Evolutionary conservation across 2,888 invertebrate genomes (phyloP).

Genomic region (Andricus curvator): DNA sequence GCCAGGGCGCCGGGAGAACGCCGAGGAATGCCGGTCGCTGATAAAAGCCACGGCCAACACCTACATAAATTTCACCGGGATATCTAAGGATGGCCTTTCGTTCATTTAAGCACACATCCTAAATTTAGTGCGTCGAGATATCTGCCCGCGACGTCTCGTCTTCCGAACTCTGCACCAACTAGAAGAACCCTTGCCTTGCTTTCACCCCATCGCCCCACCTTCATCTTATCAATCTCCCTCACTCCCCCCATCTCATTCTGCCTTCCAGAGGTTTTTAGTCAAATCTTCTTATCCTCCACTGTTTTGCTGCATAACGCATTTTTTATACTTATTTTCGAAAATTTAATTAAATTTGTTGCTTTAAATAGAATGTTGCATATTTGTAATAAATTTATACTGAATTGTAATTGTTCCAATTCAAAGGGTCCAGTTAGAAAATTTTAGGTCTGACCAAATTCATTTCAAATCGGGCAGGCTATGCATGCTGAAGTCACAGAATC

Average conservation of each 20-base stretch:
- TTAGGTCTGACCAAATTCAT: no score
- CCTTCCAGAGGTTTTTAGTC: background rate
- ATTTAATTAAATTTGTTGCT: background rate
- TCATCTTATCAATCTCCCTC: conserved; percentile 20
- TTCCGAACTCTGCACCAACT: conserved; percentile 17
- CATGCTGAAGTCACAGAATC: no score
- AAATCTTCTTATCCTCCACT: background rate
- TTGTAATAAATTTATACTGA: no score
- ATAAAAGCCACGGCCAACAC: conserved; percentile 77
- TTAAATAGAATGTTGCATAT: no score
- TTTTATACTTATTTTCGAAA: background rate
- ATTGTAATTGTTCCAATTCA: no score
- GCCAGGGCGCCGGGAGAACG: conserved; percentile 75
- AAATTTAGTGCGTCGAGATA: conserved; percentile 71
- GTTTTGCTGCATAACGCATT: background rate
- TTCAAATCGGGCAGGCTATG: no score
- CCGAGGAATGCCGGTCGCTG: conserved; percentile 76
- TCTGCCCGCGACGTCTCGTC: conserved; percentile 53
- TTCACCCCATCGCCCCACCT: background rate
- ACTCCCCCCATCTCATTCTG: background rate
- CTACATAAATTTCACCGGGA: conserved; percentile 77
- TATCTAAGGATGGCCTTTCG: conserved; percentile 72
- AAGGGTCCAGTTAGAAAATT: no score
- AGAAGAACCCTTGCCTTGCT: background rate
- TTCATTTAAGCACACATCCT: conserved; percentile 75